phyloP scores from a whole-genome alignment of 30 jellyfish, hydroid and myxozoan genomes.

The Sanderia malayensis region DNA sequence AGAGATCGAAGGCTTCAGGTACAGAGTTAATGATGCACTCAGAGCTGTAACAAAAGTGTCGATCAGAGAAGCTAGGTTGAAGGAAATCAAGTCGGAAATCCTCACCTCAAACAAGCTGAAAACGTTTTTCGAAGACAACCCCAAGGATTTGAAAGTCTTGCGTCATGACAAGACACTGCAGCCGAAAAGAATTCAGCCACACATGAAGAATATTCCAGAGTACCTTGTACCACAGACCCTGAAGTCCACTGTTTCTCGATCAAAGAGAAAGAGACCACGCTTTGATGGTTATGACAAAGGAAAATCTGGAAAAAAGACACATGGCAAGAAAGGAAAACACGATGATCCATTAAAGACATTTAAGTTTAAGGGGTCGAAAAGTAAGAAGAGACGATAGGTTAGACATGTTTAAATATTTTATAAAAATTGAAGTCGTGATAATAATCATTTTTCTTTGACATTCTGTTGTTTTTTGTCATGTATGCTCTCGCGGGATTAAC shows the following conservation, averaged over 20 bases:
- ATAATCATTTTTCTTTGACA: too few species aligned
- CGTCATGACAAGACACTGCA: conserved; percentile 82
- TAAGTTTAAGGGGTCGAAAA: conserved; percentile 34
- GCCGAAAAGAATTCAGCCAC: conserved; percentile 81
- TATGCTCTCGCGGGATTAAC: too few species aligned
- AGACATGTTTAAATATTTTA: too few species aligned
- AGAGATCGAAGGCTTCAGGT: conserved; percentile 94
- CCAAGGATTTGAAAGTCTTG: conserved; percentile 82
- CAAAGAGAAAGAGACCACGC: conserved; percentile 51
- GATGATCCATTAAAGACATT: conserved; percentile 89
- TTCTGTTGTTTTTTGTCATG: too few species aligned
- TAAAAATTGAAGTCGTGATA: too few species aligned
- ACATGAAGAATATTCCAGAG: conserved; percentile 94
- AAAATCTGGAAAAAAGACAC: neutral
- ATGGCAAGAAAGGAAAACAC: conserved; percentile 40
- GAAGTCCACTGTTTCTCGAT: conserved; percentile 49
- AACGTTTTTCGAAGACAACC: conserved; percentile 89
- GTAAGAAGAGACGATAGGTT: conserved; percentile 20
- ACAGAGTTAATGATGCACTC: conserved; percentile 89
- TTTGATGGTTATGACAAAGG: neutral
- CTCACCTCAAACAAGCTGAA: conserved; percentile 77
- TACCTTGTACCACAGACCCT: conserved; percentile 86
- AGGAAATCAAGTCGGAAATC: conserved; percentile 88
- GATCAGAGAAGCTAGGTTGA: conserved; percentile 88
- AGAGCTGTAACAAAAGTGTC: conserved; percentile 74